Base-by-base conservation (phyloP, 2,113 vertebrate genomes). In the Aptenodytes patagonicus region DNA sequence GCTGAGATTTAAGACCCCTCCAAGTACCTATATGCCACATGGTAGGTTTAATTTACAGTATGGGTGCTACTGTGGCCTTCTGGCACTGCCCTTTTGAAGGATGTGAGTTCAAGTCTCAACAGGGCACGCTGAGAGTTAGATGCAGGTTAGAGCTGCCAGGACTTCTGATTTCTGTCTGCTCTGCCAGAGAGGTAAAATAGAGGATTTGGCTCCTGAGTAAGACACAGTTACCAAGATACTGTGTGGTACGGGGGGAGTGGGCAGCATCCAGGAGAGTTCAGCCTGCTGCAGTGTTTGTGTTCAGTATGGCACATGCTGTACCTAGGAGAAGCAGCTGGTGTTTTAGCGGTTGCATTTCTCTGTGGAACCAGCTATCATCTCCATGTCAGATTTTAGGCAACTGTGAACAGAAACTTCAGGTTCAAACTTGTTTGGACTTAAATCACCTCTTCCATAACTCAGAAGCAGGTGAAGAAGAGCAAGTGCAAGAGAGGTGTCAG, bases 171-270 rank as follows among this genome's bases (percentile, higher is more conserved):
- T 46, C 58, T 66, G 29, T 61, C 62, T 62, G 16, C 28, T 65
- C 9, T 79, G 46, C 51, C 52, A 47, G 32, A 71, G 46, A 51
- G 13, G 84, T 36, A 9, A 66, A 71, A 19, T 1, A 36, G 31
- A 34, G 32, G 32, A 32, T 79, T 61, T 61, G 52, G 13, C 34
- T 87, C 46, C 52, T 32, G 25, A n/a, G 28, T 34, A 14, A 57
- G 68, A 42, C 0, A 0, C 10, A 4, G 25, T 71, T 84, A 34
- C 9, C 11, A 2, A 4, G 32, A 4, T 16, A 11, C 15, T 26
- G 18, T 13, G 40, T 36, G 61, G 34, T 46, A 26, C 18, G 29
- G 26, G 28, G n/a, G 19, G 34, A 46, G n/a, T 3, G 25, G 21
- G 38, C 49, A 91, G 49, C 7, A 1, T 18, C 17, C 40, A 18